Evolutionary conservation across 2,888 invertebrate genomes (phyloP).

Genomic region (Trichacis sp.): DNA sequence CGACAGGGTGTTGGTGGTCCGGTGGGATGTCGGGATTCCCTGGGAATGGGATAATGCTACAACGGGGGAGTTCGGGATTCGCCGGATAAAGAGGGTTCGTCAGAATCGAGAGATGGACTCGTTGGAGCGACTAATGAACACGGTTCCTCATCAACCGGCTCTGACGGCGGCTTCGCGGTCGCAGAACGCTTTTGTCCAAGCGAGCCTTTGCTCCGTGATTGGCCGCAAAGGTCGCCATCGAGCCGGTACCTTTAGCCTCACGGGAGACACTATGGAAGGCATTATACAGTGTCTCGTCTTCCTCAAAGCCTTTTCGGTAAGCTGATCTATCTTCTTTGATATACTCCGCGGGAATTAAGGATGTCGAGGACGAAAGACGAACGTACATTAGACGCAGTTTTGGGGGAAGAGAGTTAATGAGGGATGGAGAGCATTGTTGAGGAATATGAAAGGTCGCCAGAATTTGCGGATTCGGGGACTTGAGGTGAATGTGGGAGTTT

Average conservation of each 20-base stretch:
- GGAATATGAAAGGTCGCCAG: no score
- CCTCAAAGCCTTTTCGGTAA: slow-evolving; percentile 93
- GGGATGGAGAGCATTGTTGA: no score
- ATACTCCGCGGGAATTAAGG: background rate
- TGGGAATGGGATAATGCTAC: no score
- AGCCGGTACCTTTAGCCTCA: slow-evolving; percentile 89
- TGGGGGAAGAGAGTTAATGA: background rate
- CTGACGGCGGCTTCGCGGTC: slow-evolving; percentile 74
- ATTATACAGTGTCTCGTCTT: slow-evolving; percentile 93
- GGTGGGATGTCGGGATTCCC: no score
- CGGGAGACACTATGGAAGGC: slow-evolving; percentile 93
- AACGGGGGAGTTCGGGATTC: no score
- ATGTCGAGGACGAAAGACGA: background rate
- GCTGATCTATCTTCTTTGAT: slow-evolving; percentile 56
- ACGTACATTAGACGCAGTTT: background rate
- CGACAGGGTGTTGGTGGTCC: no score
- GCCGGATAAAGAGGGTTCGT: no score
- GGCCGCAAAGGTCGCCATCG: slow-evolving; percentile 85
- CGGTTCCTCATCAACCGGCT: slow-evolving; percentile 77
- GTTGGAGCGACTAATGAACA: slow-evolving; percentile 83
- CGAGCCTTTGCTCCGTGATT: slow-evolving; percentile 79
- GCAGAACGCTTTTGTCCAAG: slow-evolving; percentile 77
- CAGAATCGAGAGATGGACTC: slow-evolving; percentile 77
- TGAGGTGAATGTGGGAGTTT: no score
- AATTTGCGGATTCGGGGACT: no score